Conservation (phyloP, 2,888 invertebrate genomes). For the Apamea monoglypha region DNA sequence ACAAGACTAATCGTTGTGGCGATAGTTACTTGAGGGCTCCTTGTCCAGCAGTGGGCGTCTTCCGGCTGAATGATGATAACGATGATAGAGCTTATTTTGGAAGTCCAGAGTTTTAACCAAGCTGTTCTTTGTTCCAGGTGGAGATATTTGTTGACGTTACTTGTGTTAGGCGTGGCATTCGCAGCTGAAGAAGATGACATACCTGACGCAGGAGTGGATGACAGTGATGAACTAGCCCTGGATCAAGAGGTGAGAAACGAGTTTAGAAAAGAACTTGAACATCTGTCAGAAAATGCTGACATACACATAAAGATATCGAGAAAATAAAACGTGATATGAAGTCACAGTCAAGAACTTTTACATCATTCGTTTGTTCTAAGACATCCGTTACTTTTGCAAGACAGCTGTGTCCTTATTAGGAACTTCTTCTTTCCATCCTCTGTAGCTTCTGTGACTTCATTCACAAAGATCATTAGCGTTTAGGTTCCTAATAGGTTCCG, state of each 20-base stretch:
- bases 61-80: background rate
- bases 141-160: constrained; percentile 79
- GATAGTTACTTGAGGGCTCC: background rate
- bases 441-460: too few relatives aligned
- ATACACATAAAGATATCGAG: background rate
- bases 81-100: background rate
- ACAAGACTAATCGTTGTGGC: background rate
- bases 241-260: constrained; percentile 80
- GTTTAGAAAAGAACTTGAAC: background rate
- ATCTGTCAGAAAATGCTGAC: background rate
- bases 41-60: background rate
- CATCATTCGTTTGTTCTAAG: background rate
- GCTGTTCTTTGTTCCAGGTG: constrained; percentile 79
- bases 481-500: background rate
- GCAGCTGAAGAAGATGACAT: constrained; percentile 82
- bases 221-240: constrained; percentile 81
- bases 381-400: background rate
- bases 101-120: constrained; percentile 5
- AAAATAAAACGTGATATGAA: background rate
- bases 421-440: background rate
- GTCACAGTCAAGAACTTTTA: background rate
- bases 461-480: background rate
- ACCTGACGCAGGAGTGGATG: constrained; percentile 82
- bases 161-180: constrained; percentile 77
- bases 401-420: background rate